Conservation (phyloP, 2,888 invertebrate genomes). For the Macrosiphum euphorbiae region DNA sequence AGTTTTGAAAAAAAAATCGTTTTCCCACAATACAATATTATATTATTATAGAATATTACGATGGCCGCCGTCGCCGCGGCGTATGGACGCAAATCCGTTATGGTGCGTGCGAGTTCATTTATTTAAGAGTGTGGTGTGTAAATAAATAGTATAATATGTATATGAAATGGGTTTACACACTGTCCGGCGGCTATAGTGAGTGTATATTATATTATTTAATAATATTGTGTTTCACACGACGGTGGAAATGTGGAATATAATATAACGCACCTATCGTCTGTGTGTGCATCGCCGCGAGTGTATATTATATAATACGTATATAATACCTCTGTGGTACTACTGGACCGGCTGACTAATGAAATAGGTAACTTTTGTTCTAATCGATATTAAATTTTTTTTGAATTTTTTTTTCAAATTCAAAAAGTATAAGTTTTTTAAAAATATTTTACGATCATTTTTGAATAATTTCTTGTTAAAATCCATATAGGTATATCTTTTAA, state of each 20-base stretch:
- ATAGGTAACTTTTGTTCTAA: too few species aligned
- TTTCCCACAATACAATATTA: constrained; percentile 18
- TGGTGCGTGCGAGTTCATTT: constrained; percentile 31
- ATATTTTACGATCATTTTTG: too few species aligned
- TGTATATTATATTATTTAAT: neutral
- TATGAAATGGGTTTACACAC: constrained; percentile 26
- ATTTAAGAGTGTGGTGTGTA: constrained; percentile 36
- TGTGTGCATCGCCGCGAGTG: neutral
- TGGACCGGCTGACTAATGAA: too few species aligned
- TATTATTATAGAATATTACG: neutral
- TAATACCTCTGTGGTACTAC: neutral
- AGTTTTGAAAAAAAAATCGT: constrained; percentile 27
- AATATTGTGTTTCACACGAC: constrained; percentile 18
- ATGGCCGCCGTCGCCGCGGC: neutral
- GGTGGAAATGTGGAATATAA: neutral
- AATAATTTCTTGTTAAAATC: too few species aligned
- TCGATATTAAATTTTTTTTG: too few species aligned
- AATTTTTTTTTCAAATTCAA: too few species aligned
- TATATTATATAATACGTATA: too few species aligned
- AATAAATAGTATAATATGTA: neutral
- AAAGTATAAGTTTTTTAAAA: too few species aligned
- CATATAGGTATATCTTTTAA: too few species aligned
- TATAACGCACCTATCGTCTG: neutral
- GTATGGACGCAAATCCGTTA: constrained; percentile 23
- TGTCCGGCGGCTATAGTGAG: neutral